Percentiles rank a stretch among this genome's conserved stretches.
phyloP scores from a whole-genome alignment of 1,140 invertebrate species.

The Drosophila quadrilineata region DNA sequence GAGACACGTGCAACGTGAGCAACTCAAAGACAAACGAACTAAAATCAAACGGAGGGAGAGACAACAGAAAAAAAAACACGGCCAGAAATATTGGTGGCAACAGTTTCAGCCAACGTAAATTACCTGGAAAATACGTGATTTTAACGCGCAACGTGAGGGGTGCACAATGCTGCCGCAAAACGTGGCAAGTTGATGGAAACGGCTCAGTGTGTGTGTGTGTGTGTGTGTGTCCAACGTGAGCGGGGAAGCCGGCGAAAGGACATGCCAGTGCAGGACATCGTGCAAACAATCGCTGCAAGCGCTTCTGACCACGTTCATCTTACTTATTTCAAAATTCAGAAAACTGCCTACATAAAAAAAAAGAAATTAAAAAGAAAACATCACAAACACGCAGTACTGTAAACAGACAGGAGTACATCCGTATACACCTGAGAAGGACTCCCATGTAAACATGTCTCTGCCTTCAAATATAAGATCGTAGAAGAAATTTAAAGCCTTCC shows the following conservation, averaged over 20 bases:
- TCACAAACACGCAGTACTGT: background rate
- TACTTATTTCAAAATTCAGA: constrained; percentile 3
- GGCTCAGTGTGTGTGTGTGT: background rate
- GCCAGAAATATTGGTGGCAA: constrained; percentile 77
- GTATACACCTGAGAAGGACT: constrained; percentile 15
- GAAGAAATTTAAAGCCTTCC: too few species aligned
- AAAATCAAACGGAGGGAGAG: constrained; percentile 66
- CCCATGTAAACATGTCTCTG: too few species aligned
- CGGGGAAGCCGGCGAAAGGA: constrained; percentile 36
- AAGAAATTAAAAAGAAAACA: background rate
- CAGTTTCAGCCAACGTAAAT: constrained; percentile 76
- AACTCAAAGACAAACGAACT: constrained; percentile 40
- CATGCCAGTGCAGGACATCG: constrained; percentile 19
- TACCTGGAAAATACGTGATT: constrained; percentile 79
- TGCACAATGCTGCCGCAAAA: constrained; percentile 22
- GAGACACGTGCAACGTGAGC: background rate
- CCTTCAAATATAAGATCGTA: too few species aligned
- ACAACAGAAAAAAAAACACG: constrained; percentile 30
- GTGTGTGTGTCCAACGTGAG: constrained; percentile 30
- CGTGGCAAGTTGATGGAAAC: background rate
- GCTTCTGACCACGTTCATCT: constrained; percentile 20
- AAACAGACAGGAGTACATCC: background rate
- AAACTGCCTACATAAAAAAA: constrained; percentile 16
- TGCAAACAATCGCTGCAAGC: constrained; percentile 30
- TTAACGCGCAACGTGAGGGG: constrained; percentile 63